Evolutionary conservation across 2,888 invertebrate genomes (phyloP).

Genomic region (Melitaea athalia): DNA sequence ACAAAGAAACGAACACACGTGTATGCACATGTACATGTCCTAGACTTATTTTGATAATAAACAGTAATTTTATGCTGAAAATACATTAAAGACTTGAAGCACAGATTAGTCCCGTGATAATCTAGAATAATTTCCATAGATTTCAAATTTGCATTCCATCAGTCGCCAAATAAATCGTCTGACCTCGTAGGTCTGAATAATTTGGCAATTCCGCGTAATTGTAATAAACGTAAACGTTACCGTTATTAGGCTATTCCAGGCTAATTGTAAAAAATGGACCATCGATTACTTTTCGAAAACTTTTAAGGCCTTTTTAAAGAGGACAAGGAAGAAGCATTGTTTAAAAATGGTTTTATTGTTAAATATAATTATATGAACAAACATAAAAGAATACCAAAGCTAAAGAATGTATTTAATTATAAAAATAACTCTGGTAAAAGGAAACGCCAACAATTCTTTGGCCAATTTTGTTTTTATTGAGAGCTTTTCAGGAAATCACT

Average conservation of each 20-base stretch:
- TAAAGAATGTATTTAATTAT: background rate
- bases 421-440: background rate
- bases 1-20: too few species aligned
- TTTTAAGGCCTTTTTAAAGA: background rate
- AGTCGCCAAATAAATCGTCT: background rate
- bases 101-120: too few species aligned
- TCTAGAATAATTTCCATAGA: too few species aligned
- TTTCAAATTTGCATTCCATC: background rate
- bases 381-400: background rate
- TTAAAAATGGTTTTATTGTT: constrained; percentile 1
- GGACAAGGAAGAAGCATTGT: background rate
- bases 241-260: background rate
- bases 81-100: too few species aligned
- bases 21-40: too few species aligned
- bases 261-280: background rate
- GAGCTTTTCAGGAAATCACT: background rate
- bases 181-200: background rate
- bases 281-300: background rate
- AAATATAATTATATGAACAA: background rate
- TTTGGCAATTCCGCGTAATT: background rate
- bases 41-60: too few species aligned
- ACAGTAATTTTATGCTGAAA: too few species aligned
- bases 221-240: background rate
- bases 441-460: background rate
- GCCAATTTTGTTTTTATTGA: background rate